phyloP scores from a whole-genome alignment of 2,797 vertebrate genomes.

The Onychomys arenicola region DNA sequence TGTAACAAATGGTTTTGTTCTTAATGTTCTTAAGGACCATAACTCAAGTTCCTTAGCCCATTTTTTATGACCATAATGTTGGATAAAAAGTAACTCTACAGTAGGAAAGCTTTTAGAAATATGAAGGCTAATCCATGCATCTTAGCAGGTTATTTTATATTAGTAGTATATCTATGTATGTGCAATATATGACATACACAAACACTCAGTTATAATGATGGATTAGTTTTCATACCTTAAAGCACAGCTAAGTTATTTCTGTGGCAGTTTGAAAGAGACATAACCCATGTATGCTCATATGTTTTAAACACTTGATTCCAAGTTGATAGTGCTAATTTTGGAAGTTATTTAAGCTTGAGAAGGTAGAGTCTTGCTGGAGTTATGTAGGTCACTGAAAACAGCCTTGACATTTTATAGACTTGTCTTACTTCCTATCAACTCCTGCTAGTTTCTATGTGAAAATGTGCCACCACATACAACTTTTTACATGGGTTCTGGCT shows the following conservation, averaged over 20 bases:
- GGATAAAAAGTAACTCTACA: constrained; percentile 21
- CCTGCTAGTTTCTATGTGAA: background rate
- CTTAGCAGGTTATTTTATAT: background rate
- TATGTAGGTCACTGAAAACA: background rate
- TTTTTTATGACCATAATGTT: background rate
- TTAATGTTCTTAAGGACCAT: background rate
- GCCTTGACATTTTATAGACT: background rate
- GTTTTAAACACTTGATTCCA: background rate
- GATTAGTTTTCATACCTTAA: background rate
- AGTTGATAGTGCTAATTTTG: background rate
- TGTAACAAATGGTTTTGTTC: background rate
- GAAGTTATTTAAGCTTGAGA: background rate
- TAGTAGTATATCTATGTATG: background rate
- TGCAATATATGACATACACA: background rate
- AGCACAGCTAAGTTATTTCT: background rate
- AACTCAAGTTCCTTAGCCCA: background rate
- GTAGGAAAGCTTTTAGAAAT: background rate
- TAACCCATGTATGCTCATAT: background rate
- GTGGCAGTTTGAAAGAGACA: background rate
- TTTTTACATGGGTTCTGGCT: background rate
- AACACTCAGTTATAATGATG: background rate
- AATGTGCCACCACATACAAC: background rate
- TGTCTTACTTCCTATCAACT: background rate
- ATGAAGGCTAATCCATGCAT: background rate
- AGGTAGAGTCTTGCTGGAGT: background rate